Base-by-base conservation (phyloP, 2,797 vertebrate genomes). In the Cottoperca gobio region DNA sequence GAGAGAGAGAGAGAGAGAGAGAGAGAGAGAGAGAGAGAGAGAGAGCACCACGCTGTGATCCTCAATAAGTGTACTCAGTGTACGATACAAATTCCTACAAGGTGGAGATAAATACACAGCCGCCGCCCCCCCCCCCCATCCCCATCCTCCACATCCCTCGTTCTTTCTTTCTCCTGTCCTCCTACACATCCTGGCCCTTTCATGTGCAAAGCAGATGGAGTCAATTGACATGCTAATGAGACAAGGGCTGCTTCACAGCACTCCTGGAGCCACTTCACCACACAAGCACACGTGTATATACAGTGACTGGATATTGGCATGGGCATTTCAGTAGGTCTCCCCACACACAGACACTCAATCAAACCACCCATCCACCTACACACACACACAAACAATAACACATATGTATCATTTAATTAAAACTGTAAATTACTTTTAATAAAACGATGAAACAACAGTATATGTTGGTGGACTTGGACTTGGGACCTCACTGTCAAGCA, bases 171-270 rank as follows among this genome's bases (percentile, higher is more conserved):
- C 91, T 84, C 86, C 89, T 90, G 88, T 91, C 91, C 92, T 93
- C 92, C 92, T 90, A 92, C 93, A 90, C 89, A 92, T 92, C 86
- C 84, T 82, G 81, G 79, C 79, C 86, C 93, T 95, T 96, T 96
- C 92, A 95, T 93, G 95, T 95, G 95, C 94, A 96, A 96, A 96
- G 90, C 94, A 97, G 95, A 96, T 96, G 94, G 93, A 95, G 93
- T 94, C 95, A 94, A 95, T 94, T 95, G 95, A 96, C 95, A 95
- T 96, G 95, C 94, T 96, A 96, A 96, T 96, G 95, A 96, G 94
- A 95, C 93, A 92, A 93, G 89, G 90, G 93, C 93, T 90, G 92
- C 89, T 91, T 88, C 91, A 92, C 91, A 94, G 93, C 86, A 76
- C 86, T 91, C 87, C 91, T 88, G 85, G 62, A 93, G 89, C 90